Base-by-base conservation (phyloP, 2,888 invertebrate genomes). In the Hirtodrosophila histrioides region DNA sequence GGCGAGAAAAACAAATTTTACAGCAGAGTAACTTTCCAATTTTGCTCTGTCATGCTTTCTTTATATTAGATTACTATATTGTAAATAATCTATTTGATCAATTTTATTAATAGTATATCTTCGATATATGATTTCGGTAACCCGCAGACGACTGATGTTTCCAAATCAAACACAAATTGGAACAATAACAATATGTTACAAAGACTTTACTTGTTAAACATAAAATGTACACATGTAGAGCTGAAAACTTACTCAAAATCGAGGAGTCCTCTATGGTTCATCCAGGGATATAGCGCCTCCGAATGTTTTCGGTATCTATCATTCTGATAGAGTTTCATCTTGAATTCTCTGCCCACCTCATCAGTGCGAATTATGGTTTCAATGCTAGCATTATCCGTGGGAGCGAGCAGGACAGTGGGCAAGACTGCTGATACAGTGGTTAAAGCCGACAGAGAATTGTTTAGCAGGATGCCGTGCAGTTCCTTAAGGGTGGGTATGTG, bases 241-340 rank as follows among this genome's bases (percentile, higher is more conserved):
- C 9, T 3, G 0, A 23, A 24, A 10, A 23, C 29, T 58, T 75
- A 75, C 44, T 72, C 73, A 23, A 74, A 2, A 12, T 81, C 70
- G 0, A 84, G 70, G 0, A 75, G 61, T n/a, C 89, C 89, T 27
- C 78, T 70, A 11, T 80, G 55, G 39, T 86, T 75, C 3, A 89
- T 68, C 80, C 84, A 89, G n/a, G 82, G 80, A 39, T 87, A 68
- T 3, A 89, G 55, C 4, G 76, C 63, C 37, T 80, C 78, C 0
- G 80, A 54, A 63, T 87, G 89, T 39, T 83, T 63, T 0, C 83
- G 57, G 66, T 81, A 79, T 53, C 65, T 72, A 10, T 66, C 75
- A 40, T 65, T 82, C 27, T 29, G 69, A 51, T 50, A 81, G 12
- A 73, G 49, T 24, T 61, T 63, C 24, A 41, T 66, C 37, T 66